Conservation (phyloP, 2,797 vertebrate genomes). For the Myotis planiceps region DNA sequence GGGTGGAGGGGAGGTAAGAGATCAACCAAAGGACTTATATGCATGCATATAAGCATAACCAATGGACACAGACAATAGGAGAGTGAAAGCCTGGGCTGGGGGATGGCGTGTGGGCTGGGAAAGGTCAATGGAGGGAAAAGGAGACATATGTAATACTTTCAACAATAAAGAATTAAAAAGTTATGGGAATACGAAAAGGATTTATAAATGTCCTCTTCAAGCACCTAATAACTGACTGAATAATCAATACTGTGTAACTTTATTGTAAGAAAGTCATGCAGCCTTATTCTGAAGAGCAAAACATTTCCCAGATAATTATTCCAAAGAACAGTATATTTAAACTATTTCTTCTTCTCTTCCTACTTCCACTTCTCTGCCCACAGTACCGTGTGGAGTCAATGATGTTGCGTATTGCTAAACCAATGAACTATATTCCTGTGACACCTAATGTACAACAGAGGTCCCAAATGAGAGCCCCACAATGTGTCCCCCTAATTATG, state of each 20-base stretch:
- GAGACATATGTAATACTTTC: no score
- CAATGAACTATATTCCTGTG: constrained; percentile 96
- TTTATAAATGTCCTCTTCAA: not conserved
- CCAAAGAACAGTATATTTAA: not conserved
- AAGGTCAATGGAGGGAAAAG: no score
- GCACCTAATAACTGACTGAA: not conserved
- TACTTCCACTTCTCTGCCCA: not conserved
- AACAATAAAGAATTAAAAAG: not conserved
- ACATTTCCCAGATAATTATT: not conserved
- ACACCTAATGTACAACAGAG: constrained; percentile 95
- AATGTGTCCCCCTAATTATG: constrained; percentile 96
- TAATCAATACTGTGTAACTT: not conserved
- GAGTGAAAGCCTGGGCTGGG: no score
- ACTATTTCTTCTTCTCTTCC: constrained; percentile 56
- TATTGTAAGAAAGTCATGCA: constrained; percentile 8
- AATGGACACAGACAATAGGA: no score
- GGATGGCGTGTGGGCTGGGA: no score
- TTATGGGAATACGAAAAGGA: not conserved
- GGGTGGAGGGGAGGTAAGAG: no score
- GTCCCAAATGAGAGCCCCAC: constrained; percentile 95
- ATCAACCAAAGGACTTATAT: no score
- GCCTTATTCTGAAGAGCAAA: constrained; percentile 18
- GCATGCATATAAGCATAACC: no score
- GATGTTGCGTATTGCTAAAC: constrained; percentile 98
- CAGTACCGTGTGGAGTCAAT: constrained; percentile 99